Base-by-base conservation (phyloP, 2,888 invertebrate genomes). In the Heliconius aoede region DNA sequence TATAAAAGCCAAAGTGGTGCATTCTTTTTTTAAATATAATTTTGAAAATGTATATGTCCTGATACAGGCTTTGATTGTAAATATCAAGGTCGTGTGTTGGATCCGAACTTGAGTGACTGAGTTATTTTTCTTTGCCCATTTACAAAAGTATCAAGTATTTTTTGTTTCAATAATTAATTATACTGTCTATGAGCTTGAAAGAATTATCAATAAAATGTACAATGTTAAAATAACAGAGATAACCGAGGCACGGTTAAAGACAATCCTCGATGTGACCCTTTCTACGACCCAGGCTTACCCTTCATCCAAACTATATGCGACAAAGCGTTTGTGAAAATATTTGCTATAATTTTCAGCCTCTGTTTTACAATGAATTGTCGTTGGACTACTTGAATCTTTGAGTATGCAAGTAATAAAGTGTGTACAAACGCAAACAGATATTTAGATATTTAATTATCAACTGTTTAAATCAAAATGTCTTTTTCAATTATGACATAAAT, bases 291-390 rank as follows among this genome's bases (percentile, higher is more conserved):
- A 58, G 24, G 58, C 58, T 71, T 71, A 71, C 58, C 71, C 58
- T 32, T 71, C 30, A 51, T 58, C 58, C 32, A 8, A n/a, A 71
- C 58, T 15, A 58, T 30, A 30, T 28, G 3, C 15, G 71, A 71
- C 71, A 71, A 71, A 71, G 71, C 71, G 71, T 51, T 71, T 58
- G 32, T 58, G 55, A 71, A 71, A 71, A 32, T 24, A 30, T 32
- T 71, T 71, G 55, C 24, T n/a, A 71, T 55, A 28, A 55, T 55
- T 30, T 51, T 51, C 30, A 5, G 46, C 30, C 13, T 55, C 32
- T 55, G 28, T 71, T 71, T 55, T 55, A 58, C 51, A 58, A 32
- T 58, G 55, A 51, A 68, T 68, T 46, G 26, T 68, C 9, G 28
- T 28, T 68, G 26, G 26, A 46, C 67, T 28, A 46, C 18, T 46